Percentiles rank a stretch among this genome's conserved stretches.
These are phyloP conservation scores for Cephus cinctus DNA, from an alignment of 1,140 invertebrate genomes.

Conservation along the genomic window DNA sequence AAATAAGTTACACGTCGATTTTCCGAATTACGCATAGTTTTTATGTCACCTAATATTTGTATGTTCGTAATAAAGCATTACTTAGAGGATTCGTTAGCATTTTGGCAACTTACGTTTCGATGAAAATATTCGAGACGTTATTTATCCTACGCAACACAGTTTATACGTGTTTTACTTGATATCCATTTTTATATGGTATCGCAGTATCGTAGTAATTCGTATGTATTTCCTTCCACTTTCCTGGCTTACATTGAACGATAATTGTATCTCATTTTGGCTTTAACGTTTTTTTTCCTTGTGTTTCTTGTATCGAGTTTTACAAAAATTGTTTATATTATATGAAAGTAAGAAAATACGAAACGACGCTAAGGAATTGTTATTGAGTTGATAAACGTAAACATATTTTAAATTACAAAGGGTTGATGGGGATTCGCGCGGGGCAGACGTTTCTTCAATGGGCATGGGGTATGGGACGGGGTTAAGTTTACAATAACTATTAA, in stretches of 20 bases:
- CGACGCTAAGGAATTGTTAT: slow-evolving; percentile 49
- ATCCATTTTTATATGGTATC: slow-evolving; percentile 24
- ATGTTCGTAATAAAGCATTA: too few relatives aligned
- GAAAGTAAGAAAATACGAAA: slow-evolving; percentile 59
- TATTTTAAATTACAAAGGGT: slow-evolving; percentile 41
- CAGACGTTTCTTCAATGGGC: slow-evolving; percentile 29
- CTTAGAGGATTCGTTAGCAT: slow-evolving; percentile 51
- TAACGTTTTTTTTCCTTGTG: slow-evolving; percentile 51
- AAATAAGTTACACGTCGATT: too few relatives aligned
- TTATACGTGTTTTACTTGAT: slow-evolving; percentile 17
- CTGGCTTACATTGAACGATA: slow-evolving; percentile 39
- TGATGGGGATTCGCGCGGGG: slow-evolving; percentile 13
- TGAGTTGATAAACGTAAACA: slow-evolving; percentile 45
- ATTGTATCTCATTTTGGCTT: slow-evolving; percentile 40
- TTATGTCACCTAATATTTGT: too few relatives aligned
- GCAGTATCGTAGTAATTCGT: slow-evolving; percentile 37
- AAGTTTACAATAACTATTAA: slow-evolving; percentile 54
- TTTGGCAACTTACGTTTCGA: slow-evolving; percentile 52
- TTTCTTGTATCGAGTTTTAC: not conserved
- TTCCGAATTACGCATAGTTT: too few relatives aligned
- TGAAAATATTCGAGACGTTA: slow-evolving; percentile 40
- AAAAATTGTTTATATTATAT: slow-evolving; percentile 49
- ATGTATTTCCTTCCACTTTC: slow-evolving; percentile 29
- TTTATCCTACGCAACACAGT: too few relatives aligned
- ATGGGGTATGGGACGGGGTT: slow-evolving; percentile 28